Conservation (phyloP, 1,140 invertebrate genomes). For the Chrysomallon squamiferum region DNA sequence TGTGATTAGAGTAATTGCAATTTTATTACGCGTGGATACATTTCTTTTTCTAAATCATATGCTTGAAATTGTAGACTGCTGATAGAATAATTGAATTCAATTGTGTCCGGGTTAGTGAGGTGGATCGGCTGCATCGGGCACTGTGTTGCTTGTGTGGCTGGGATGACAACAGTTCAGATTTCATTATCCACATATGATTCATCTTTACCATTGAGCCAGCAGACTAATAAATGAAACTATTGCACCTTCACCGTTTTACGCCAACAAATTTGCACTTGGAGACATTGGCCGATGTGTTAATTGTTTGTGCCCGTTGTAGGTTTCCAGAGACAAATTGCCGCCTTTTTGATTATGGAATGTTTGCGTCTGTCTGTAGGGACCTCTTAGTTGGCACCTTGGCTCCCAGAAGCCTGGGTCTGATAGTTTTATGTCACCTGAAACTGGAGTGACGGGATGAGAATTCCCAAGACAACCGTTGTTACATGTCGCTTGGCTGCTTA, state of each 20-base stretch:
- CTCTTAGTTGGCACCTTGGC: slow-evolving; percentile 1
- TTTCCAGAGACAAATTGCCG: slow-evolving; percentile 3
- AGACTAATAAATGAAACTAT: slow-evolving; percentile 7
- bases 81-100: no score
- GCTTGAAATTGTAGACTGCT: no score
- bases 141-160: no score
- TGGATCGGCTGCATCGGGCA: no score
- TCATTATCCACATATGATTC: slow-evolving; percentile 5
- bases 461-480: no score
- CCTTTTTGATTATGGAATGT: not conserved
- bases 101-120: no score
- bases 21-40: no score
- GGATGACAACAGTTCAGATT: slow-evolving; percentile 2
- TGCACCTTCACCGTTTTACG: slow-evolving; percentile 7
- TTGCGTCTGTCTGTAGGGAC: not conserved
- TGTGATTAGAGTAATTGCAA: no score
- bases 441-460: not conserved
- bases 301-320: not conserved
- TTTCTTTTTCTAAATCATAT: no score
- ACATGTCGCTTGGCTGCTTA: no score
- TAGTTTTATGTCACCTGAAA: slow-evolving; percentile 4
- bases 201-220: not conserved
- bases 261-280: slow-evolving; percentile 2
- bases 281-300: slow-evolving; percentile 3
- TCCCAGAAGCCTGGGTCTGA: not conserved